phyloP scores from a whole-genome alignment of 2,797 vertebrate species.

The Enteromius treurensis region DNA sequence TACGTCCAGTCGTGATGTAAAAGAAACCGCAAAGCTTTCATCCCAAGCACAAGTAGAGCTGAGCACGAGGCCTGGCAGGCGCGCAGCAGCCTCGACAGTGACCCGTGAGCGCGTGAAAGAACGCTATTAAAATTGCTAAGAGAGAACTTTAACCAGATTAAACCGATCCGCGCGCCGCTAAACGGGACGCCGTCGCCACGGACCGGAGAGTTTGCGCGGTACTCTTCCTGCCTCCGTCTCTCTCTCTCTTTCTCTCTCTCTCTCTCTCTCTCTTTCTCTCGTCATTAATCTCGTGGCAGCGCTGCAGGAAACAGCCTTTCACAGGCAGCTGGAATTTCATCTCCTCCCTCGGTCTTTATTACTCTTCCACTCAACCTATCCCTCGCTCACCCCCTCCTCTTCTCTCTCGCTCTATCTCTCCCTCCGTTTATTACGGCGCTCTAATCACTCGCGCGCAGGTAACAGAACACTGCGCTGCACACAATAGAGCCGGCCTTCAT shows the following conservation, averaged over 20 bases:
- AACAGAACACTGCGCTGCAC: conserved; percentile 66
- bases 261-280: conserved; percentile 21
- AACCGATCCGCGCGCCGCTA: neutral
- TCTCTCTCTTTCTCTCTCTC: conserved; percentile 24
- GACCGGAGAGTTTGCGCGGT: conserved; percentile 12
- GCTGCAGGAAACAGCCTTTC: conserved; percentile 56
- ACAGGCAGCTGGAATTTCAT: conserved; percentile 64
- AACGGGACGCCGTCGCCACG: conserved; percentile 13
- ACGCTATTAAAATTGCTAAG: conserved; percentile 27
- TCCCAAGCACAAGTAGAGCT: neutral
- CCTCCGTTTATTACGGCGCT: conserved; percentile 57
- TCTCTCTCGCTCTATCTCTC: conserved; percentile 35
- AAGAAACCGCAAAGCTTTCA: conserved; percentile 1
- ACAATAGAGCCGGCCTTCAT: conserved; percentile 42
- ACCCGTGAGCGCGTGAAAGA: neutral
- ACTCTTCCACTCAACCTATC: conserved; percentile 46
- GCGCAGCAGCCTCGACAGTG: neutral
- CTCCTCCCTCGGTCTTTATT: conserved; percentile 57
- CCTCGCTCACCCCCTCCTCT: conserved; percentile 18
- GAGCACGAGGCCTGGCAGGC: conserved; percentile 10
- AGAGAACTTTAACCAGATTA: conserved; percentile 26
- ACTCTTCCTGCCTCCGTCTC: conserved; percentile 21
- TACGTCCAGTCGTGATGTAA: neutral
- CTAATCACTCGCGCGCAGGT: conserved; percentile 60
- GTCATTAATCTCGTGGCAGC: conserved; percentile 59